These are phyloP conservation scores for Drosophila anceps DNA, from an alignment of 2,888 invertebrate species.

Conservation along the genomic window DNA sequence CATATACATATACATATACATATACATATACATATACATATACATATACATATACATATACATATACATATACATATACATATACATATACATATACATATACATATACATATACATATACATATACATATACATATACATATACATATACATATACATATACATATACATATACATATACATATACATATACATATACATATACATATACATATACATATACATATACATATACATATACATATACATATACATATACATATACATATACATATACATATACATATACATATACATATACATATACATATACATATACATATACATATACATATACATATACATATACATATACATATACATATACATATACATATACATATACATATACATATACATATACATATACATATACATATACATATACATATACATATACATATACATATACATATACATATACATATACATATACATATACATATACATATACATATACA, in stretches of 20 bases:
- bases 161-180: conserved; percentile 4
- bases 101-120: conserved; percentile 2
- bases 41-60: conserved; percentile 4
- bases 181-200: conserved; percentile 3
- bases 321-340: conserved; percentile 5
- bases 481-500: conserved; percentile 2
- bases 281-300: conserved; percentile 2
- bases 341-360: conserved; percentile 4
- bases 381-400: conserved; percentile 4
- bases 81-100: conserved; percentile 3
- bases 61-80: conserved; percentile 1
- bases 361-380: conserved; percentile 3
- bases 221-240: conserved; percentile 4
- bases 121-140: conserved; percentile 2
- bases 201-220: conserved; percentile 4
- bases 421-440: conserved; percentile 1
- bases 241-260: conserved; percentile 1
- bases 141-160: conserved; percentile 5
- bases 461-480: conserved; percentile 2
- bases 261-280: conserved; percentile 3
- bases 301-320: conserved; percentile 2
- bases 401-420: conserved; percentile 4
- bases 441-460: conserved; percentile 3
- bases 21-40: conserved; percentile 4
- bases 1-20: conserved; percentile 3